Evolutionary conservation across 2,888 invertebrate genomes (phyloP).

Genomic region (Cantharis lateralis): DNA sequence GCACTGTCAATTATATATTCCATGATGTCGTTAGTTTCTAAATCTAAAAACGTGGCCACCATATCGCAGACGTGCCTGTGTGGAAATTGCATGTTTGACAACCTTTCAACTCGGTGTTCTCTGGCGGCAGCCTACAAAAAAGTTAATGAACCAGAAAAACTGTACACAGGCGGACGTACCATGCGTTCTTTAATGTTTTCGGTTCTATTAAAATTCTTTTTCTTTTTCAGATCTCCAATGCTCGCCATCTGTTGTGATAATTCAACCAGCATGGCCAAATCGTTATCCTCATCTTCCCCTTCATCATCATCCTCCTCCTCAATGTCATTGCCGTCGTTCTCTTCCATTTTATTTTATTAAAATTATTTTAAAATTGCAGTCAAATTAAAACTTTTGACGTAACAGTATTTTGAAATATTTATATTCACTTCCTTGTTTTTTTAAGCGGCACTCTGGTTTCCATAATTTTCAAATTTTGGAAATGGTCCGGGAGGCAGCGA

Average conservation of each 20-base stretch:
- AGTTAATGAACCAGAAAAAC: not conserved
- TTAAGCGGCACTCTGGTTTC: not conserved
- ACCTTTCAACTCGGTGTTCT: conserved; percentile 60
- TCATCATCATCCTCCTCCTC: not conserved
- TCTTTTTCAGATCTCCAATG: conserved; percentile 17
- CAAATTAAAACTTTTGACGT: not conserved
- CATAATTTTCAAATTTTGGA: no score
- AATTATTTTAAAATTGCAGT: not conserved
- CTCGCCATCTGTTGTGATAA: conserved; percentile 43
- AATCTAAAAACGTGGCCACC: conserved; percentile 63
- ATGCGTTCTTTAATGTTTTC: conserved; percentile 8
- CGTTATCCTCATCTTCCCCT: not conserved
- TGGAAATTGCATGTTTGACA: conserved; percentile 56
- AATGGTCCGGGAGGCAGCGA: no score
- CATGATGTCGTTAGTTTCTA: conserved; percentile 62
- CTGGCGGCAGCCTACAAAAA: conserved; percentile 63
- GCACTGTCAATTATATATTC: conserved; percentile 75
- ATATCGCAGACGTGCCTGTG: conserved; percentile 73
- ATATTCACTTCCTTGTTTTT: not conserved
- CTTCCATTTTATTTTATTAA: not conserved
- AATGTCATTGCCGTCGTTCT: no score
- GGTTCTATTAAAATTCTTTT: not conserved
- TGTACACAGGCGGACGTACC: not conserved
- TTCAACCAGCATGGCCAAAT: conserved; percentile 36
- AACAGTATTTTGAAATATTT: not conserved